phyloP scores from a whole-genome alignment of 1,140 invertebrate species.

The Leptinotarsa lineolata region DNA sequence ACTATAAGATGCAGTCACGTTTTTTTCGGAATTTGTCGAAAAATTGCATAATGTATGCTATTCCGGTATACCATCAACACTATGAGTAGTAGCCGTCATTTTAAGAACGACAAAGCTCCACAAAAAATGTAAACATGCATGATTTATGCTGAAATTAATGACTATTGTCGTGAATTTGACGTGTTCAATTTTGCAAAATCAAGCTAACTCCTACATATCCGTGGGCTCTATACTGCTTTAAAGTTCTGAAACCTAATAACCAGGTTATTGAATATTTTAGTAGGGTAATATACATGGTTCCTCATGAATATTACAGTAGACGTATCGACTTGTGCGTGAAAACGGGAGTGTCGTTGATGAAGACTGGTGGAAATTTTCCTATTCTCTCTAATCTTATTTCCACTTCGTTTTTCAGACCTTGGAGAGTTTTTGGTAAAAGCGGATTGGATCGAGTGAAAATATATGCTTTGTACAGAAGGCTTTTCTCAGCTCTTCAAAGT shows the following conservation, averaged over 20 bases:
- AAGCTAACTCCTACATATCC: background rate
- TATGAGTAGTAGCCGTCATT: too few relatives aligned
- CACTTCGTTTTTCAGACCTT: too few relatives aligned
- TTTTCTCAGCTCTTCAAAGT: too few relatives aligned
- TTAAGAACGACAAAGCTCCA: background rate
- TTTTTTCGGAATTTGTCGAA: too few relatives aligned
- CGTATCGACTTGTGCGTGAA: background rate
- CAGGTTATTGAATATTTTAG: conserved; percentile 1
- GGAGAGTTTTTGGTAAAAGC: too few relatives aligned
- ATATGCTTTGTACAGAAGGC: too few relatives aligned
- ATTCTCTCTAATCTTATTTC: too few relatives aligned
- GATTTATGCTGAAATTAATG: background rate
- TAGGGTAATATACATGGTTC: conserved; percentile 1
- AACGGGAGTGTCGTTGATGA: background rate
- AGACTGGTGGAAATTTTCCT: too few relatives aligned
- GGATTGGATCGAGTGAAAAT: too few relatives aligned
- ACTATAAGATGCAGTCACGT: too few relatives aligned
- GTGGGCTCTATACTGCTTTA: background rate
- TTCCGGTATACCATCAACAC: too few relatives aligned
- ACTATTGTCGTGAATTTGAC: conserved; percentile 2
- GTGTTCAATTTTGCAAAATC: background rate
- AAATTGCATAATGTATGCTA: too few relatives aligned
- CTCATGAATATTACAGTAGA: conserved; percentile 6
- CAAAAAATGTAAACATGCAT: background rate
- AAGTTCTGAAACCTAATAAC: conserved; percentile 6